Percentiles rank a stretch among this genome's conserved stretches.
phyloP scores from a whole-genome alignment of 2,113 vertebrate species.

The Toxotes chatareus region DNA sequence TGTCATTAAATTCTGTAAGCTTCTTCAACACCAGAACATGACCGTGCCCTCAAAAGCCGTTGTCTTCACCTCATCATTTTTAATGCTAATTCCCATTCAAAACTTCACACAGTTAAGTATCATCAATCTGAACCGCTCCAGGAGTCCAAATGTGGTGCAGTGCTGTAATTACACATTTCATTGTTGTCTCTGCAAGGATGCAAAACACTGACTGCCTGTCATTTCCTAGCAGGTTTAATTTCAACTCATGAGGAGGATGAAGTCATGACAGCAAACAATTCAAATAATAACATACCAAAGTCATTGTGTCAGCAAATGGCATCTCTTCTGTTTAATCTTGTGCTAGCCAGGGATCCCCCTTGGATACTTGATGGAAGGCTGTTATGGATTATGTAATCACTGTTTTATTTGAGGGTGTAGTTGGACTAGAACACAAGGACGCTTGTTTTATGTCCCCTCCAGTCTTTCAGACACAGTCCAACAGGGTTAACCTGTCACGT shows the following conservation, averaged over 20 bases:
- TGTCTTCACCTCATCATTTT: not conserved
- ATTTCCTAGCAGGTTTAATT: not conserved
- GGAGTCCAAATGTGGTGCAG: not conserved
- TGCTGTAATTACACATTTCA: slow-evolving; percentile 14
- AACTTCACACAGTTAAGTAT: not conserved
- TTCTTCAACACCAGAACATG: not conserved
- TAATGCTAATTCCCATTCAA: not conserved
- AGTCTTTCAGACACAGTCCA: not conserved
- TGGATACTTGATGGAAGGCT: not conserved
- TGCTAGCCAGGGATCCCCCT: not conserved
- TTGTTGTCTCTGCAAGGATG: slow-evolving; percentile 9
- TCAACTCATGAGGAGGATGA: slow-evolving; percentile 35
- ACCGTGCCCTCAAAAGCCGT: not conserved
- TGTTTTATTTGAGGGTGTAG: slow-evolving; percentile 34
- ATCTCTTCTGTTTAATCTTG: not conserved
- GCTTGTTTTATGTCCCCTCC: not conserved
- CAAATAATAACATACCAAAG: slow-evolving; percentile 54
- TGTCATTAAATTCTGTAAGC: not conserved
- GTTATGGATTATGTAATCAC: slow-evolving; percentile 13
- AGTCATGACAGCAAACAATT: slow-evolving; percentile 38
- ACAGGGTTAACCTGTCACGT: not conserved
- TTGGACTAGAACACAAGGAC: not conserved
- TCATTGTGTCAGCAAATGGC: slow-evolving; percentile 36
- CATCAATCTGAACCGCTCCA: not conserved
- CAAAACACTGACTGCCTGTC: not conserved